A percentile compares a stretch with the other conserved stretches of the same genome.
These are phyloP conservation scores for Lycodopsis pacificus DNA, from an alignment of 2,797 vertebrate species.

Conservation along the genomic window DNA sequence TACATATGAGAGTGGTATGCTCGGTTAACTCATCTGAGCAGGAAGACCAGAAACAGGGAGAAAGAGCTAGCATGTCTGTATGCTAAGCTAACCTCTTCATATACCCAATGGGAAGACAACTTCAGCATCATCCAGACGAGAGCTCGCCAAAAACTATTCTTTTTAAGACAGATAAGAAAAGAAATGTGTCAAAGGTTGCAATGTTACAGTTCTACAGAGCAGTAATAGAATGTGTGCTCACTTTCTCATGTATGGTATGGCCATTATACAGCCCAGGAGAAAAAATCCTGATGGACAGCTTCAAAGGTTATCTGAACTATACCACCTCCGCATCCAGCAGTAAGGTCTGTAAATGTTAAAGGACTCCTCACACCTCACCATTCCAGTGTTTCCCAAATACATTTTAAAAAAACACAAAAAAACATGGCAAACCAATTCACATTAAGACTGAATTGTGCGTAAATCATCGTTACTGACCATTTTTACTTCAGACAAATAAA, in stretches of 20 bases:
- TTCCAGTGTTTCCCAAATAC: too few relatives aligned
- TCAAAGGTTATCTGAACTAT: background rate
- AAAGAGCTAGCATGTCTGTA: background rate
- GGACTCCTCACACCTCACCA: too few relatives aligned
- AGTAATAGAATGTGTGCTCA: background rate
- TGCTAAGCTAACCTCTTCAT: background rate
- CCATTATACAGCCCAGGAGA: background rate
- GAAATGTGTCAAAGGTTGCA: background rate
- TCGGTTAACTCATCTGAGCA: background rate
- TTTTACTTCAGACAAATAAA: background rate
- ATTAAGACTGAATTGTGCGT: too few relatives aligned
- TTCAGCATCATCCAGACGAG: background rate
- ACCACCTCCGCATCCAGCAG: background rate
- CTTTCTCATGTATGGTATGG: background rate
- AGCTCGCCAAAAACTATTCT: background rate
- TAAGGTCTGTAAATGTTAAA: background rate
- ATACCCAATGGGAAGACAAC: background rate
- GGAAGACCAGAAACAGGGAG: background rate
- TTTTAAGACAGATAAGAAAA: background rate
- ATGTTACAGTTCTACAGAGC: background rate
- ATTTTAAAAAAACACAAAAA: too few relatives aligned
- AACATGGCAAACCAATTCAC: too few relatives aligned
- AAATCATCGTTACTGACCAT: background rate
- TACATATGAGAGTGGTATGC: background rate
- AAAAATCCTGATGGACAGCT: background rate